Conservation (phyloP, 2,113 vertebrate species). For the Myotis lucifugus region DNA sequence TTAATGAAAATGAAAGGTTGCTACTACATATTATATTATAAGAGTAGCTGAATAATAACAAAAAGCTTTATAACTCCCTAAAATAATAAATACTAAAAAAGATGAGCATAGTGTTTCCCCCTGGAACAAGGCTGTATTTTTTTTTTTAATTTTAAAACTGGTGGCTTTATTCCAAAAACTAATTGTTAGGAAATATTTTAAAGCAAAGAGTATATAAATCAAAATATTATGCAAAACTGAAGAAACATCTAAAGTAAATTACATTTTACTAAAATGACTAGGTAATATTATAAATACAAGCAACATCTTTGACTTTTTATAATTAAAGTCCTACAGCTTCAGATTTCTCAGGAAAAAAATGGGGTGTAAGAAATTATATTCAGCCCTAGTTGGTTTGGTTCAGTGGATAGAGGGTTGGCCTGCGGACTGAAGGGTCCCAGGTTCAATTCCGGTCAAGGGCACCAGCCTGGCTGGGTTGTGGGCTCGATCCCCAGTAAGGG, state of each 20-base stretch:
- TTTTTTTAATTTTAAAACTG: neutral
- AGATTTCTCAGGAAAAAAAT: conserved; percentile 9
- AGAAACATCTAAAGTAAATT: neutral
- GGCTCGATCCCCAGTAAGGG: too few relatives aligned
- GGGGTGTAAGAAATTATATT: neutral
- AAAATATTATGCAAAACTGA: conserved; percentile 25
- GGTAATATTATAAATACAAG: neutral
- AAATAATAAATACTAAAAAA: neutral
- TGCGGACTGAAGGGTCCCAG: too few relatives aligned
- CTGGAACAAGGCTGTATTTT: neutral
- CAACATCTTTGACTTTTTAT: conserved; percentile 9
- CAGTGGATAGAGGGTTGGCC: too few relatives aligned
- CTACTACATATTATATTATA: neutral
- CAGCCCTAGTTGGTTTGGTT: too few relatives aligned
- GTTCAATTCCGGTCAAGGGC: too few relatives aligned
- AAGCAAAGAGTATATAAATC: neutral
- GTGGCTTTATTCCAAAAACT: neutral
- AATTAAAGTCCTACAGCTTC: conserved; percentile 10
- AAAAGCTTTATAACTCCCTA: neutral
- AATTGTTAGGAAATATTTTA: conserved; percentile 9
- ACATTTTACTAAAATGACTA: neutral
- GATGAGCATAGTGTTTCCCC: neutral
- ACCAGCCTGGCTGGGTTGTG: too few relatives aligned
- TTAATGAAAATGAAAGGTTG: neutral
- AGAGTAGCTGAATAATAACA: neutral